Conservation (phyloP, 92 coral and sea anemone genomes). For the Zoanthus sociatus region DNA sequence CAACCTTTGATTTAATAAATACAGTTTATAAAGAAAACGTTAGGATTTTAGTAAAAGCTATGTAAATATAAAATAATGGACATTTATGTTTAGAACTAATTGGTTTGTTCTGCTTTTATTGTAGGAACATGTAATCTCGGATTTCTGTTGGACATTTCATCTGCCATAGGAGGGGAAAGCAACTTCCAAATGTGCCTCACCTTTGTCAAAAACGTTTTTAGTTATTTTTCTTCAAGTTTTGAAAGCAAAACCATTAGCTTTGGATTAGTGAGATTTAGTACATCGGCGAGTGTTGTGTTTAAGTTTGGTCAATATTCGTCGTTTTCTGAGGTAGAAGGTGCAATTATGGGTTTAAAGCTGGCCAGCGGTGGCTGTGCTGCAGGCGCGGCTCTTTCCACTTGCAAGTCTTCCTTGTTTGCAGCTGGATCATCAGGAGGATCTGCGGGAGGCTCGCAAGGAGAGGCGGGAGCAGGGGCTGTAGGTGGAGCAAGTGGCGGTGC, state of each 20-base stretch:
- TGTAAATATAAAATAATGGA: too few relatives aligned
- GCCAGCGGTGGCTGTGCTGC: slow-evolving; percentile 53
- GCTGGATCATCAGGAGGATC: slow-evolving; percentile 30
- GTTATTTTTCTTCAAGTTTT: slow-evolving; percentile 28
- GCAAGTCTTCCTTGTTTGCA: slow-evolving; percentile 31
- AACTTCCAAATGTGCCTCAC: slow-evolving; percentile 47
- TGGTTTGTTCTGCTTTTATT: not conserved
- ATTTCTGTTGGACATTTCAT: slow-evolving; percentile 39
- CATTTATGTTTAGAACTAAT: not conserved
- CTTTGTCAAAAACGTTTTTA: slow-evolving; percentile 39
- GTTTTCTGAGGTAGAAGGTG: slow-evolving; percentile 40
- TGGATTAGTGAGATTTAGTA: slow-evolving; percentile 41
- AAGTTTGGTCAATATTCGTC: slow-evolving; percentile 33
- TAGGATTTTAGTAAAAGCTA: too few relatives aligned
- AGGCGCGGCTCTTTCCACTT: slow-evolving; percentile 38
- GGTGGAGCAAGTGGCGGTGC: slow-evolving; percentile 16
- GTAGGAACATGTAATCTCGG: slow-evolving; percentile 38
- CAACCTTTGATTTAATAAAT: too few relatives aligned
- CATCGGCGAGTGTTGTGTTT: slow-evolving; percentile 38
- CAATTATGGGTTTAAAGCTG: slow-evolving; percentile 26
- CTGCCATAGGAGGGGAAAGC: slow-evolving; percentile 31
- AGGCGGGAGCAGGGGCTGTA: not conserved
- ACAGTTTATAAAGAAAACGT: too few relatives aligned
- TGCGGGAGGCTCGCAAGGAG: slow-evolving; percentile 16
- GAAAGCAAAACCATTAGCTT: slow-evolving; percentile 37